phyloP scores from a whole-genome alignment of 1,140 invertebrate species.

The Plutomurus gul region DNA sequence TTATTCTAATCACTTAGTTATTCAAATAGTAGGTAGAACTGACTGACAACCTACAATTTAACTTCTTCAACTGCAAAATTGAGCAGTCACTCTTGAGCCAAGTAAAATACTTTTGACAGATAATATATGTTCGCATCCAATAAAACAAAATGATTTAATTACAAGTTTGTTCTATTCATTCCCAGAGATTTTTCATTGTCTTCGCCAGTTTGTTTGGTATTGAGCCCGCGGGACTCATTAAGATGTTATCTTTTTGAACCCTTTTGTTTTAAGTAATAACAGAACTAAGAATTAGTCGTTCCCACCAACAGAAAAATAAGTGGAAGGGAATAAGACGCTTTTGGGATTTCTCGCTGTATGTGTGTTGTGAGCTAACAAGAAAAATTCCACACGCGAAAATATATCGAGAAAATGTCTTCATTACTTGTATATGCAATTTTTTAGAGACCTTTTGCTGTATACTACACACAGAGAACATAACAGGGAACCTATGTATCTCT shows the following conservation, averaged over 20 bases:
- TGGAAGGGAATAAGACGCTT: neutral
- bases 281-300: neutral
- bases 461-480: neutral
- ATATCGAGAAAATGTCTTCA: constrained; percentile 18
- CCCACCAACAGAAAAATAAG: too few relatives aligned
- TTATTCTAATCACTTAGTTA: constrained; percentile 16
- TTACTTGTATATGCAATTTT: neutral
- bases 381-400: constrained; percentile 8
- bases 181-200: constrained; percentile 20
- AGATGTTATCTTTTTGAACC: constrained; percentile 24
- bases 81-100: neutral
- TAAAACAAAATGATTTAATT: constrained; percentile 16
- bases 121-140: constrained; percentile 22
- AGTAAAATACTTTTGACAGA: constrained; percentile 12
- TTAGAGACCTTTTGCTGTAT: neutral
- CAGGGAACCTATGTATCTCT: neutral
- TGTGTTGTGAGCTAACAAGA: neutral
- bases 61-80: constrained; percentile 22
- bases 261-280: neutral
- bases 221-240: constrained; percentile 21
- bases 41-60: constrained; percentile 2
- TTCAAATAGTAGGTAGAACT: neutral
- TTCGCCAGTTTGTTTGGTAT: neutral
- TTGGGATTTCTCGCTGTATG: neutral
- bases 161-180: neutral